Evolutionary conservation across 2,797 vertebrate species (phyloP).

Genomic region (Cirrhinus molitorella): DNA sequence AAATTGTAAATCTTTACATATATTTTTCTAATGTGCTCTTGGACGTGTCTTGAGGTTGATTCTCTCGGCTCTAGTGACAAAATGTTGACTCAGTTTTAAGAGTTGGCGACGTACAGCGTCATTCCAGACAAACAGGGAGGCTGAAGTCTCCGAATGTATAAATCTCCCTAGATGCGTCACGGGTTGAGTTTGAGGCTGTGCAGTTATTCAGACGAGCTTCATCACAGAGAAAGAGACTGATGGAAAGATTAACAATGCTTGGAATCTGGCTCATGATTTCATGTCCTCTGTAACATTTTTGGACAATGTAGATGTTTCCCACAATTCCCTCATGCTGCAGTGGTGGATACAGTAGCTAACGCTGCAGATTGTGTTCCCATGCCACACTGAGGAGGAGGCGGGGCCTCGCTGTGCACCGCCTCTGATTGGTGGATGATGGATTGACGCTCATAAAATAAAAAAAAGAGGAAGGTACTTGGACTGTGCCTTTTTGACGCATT

Average conservation of each 20-base stretch:
- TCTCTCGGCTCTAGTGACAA: not conserved
- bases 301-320: slow-evolving; percentile 9
- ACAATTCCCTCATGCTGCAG: slow-evolving; percentile 20
- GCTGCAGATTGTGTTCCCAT: slow-evolving; percentile 7
- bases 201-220: slow-evolving; percentile 12
- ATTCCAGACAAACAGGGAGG: slow-evolving; percentile 6
- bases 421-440: slow-evolving; percentile 43
- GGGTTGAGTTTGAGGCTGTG: slow-evolving; percentile 10
- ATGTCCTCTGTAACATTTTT: not conserved
- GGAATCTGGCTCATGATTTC: slow-evolving; percentile 17
- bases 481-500: slow-evolving; percentile 69
- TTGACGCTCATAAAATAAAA: slow-evolving; percentile 39
- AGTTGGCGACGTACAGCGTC: not conserved
- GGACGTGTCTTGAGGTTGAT: not conserved
- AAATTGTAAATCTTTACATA: no score
- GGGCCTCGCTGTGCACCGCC: not conserved
- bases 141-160: not conserved
- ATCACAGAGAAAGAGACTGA: slow-evolving; percentile 15
- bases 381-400: slow-evolving; percentile 6
- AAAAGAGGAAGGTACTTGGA: slow-evolving; percentile 34
- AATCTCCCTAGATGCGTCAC: slow-evolving; percentile 37
- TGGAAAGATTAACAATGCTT: slow-evolving; percentile 32
- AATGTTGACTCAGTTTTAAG: not conserved
- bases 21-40: no score
- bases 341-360: slow-evolving; percentile 40